Conservation (phyloP, 2,888 invertebrate species). For the Drosophila gaucha region DNA sequence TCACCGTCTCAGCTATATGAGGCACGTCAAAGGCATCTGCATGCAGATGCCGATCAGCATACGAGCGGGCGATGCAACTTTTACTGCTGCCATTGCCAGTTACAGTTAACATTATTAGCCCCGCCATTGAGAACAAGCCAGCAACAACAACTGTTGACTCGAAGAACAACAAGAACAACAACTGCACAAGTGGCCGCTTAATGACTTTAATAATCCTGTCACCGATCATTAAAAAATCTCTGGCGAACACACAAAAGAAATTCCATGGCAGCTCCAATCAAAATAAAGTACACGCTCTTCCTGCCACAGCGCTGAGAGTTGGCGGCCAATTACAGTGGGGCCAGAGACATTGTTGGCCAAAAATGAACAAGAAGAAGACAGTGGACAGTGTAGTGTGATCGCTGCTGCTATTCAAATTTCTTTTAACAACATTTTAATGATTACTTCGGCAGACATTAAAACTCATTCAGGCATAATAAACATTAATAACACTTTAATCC, state of each 20-base stretch:
- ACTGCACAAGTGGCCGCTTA: slow-evolving; percentile 61
- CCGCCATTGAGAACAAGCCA: slow-evolving; percentile 51
- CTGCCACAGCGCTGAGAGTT: slow-evolving; percentile 54
- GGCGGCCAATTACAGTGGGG: slow-evolving; percentile 54
- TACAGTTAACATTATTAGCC: slow-evolving; percentile 75
- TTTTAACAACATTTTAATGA: slow-evolving; percentile 83
- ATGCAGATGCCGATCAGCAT: slow-evolving; percentile 52
- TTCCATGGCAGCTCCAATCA: slow-evolving; percentile 80
- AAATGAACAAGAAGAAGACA: background rate
- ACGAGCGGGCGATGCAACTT: slow-evolving; percentile 43
- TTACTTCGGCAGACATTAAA: slow-evolving; percentile 82
- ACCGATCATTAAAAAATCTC: slow-evolving; percentile 80
- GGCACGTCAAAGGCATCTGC: slow-evolving; percentile 29
- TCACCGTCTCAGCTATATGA: slow-evolving; percentile 10
- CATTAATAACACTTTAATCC: slow-evolving; percentile 84
- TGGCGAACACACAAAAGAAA: slow-evolving; percentile 76
- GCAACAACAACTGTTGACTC: slow-evolving; percentile 7
- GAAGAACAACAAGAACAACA: slow-evolving; percentile 11
- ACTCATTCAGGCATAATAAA: slow-evolving; percentile 83
- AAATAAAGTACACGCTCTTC: slow-evolving; percentile 78
- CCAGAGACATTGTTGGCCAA: slow-evolving; percentile 60
- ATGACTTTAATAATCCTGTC: slow-evolving; percentile 80
- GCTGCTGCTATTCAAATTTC: slow-evolving; percentile 76
- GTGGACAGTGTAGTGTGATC: slow-evolving; percentile 5
- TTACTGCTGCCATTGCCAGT: slow-evolving; percentile 61